Evolutionary conservation across 2,797 vertebrate species (phyloP).

Genomic region (Pipistrellus pipistrellus): DNA sequence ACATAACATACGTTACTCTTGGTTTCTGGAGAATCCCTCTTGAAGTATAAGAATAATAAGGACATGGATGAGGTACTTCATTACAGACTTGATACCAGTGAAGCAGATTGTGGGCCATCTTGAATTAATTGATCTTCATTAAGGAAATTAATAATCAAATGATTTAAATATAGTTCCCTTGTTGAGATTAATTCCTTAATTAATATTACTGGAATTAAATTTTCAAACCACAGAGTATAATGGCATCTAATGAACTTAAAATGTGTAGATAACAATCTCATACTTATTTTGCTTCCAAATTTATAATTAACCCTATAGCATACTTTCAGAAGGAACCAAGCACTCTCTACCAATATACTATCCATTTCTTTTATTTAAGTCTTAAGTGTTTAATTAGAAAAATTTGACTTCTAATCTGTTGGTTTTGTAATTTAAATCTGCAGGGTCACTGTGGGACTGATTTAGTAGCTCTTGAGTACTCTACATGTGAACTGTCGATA

Average conservation of each 20-base stretch:
- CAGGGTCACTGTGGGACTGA: background rate
- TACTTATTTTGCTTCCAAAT: background rate
- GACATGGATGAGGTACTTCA: background rate
- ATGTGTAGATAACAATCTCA: background rate
- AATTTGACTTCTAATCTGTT: background rate
- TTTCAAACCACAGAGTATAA: background rate
- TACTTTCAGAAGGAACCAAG: background rate
- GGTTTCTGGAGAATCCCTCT: background rate
- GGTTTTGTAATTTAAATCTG: background rate
- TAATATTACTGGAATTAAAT: background rate
- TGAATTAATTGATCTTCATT: slow-evolving; percentile 5
- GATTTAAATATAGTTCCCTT: slow-evolving; percentile 16
- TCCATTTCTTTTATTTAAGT: slow-evolving; percentile 2
- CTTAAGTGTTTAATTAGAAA: slow-evolving; percentile 22
- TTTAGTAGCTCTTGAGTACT: slow-evolving; percentile 17
- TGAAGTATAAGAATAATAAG: background rate
- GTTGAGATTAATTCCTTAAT: background rate
- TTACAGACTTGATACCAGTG: background rate
- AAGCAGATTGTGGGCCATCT: background rate
- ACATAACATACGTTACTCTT: background rate
- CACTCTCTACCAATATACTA: background rate
- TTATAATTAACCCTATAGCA: background rate
- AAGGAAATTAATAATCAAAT: background rate
- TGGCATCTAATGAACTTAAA: background rate
- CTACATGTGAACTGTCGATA: background rate